These are phyloP conservation scores for Sitta carolinensis DNA, from an alignment of 2,797 vertebrate species.

Conservation along the genomic window DNA sequence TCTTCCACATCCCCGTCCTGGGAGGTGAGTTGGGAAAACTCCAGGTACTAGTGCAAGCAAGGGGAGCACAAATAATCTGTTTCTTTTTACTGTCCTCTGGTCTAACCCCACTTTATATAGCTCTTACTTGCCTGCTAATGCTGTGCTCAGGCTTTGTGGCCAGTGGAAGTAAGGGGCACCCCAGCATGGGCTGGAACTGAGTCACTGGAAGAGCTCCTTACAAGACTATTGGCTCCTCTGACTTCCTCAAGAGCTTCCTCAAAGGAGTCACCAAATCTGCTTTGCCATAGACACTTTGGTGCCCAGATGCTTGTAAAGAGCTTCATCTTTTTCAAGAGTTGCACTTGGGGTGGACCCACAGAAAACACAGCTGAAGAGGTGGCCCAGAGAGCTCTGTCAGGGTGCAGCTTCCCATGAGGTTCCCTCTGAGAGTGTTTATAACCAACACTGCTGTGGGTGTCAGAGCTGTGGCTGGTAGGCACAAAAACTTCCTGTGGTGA, in stretches of 20 bases:
- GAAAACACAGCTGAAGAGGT: neutral
- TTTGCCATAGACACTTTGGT: neutral
- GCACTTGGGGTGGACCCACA: neutral
- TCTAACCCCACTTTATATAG: neutral
- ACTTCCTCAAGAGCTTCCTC: neutral
- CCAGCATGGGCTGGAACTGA: neutral
- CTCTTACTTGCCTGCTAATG: neutral
- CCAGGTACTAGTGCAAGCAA: neutral
- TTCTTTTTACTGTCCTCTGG: neutral
- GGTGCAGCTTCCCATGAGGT: neutral
- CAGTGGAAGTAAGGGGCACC: neutral
- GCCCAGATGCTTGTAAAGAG: neutral
- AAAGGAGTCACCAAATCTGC: neutral
- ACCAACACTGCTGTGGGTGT: neutral
- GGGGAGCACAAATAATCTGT: neutral
- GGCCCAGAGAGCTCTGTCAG: neutral
- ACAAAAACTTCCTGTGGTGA: neutral
- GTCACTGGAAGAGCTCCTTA: neutral
- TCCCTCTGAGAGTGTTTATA: neutral
- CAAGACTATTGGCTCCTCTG: neutral
- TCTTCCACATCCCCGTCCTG: neutral
- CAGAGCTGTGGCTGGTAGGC: neutral
- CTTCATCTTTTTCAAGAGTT: neutral
- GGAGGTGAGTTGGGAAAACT: neutral
- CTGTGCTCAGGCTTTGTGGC: neutral